Evolutionary conservation across 2,888 invertebrate genomes (phyloP).

Genomic region (Agrotis clavis): DNA sequence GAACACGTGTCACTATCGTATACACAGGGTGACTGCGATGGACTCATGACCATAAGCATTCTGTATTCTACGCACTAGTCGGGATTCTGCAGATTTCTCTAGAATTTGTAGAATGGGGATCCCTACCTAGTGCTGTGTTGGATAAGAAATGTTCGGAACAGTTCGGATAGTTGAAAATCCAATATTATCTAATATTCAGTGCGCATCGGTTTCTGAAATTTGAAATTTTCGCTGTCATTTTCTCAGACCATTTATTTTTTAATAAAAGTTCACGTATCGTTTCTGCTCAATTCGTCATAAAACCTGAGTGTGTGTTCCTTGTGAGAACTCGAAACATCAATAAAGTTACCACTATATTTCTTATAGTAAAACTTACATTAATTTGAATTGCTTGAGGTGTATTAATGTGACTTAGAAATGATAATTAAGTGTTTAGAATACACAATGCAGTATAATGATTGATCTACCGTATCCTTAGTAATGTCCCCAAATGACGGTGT

Average conservation of each 20-base stretch:
- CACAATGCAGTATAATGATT: conserved; percentile 66
- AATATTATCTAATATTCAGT: no score
- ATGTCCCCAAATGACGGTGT: conserved; percentile 81
- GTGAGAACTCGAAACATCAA: no score
- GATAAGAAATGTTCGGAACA: neutral
- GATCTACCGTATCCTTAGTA: conserved; percentile 52
- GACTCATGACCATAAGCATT: conserved; percentile 60
- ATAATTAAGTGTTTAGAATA: conserved; percentile 65
- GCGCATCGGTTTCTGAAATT: neutral
- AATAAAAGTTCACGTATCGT: neutral
- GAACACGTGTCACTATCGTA: conserved; percentile 77
- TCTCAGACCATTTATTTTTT: no score
- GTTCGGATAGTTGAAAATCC: neutral
- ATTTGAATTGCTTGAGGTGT: neutral
- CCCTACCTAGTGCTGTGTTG: neutral
- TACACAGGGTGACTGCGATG: conserved; percentile 59
- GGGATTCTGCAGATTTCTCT: neutral
- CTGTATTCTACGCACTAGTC: conserved; percentile 62
- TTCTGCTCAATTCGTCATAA: neutral
- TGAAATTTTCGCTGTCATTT: neutral
- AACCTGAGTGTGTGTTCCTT: neutral
- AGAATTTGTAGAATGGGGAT: neutral
- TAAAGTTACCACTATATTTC: neutral
- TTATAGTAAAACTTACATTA: neutral
- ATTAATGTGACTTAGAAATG: neutral